phyloP scores from a whole-genome alignment of 1,140 invertebrate genomes.

The Whitmania pigra region DNA sequence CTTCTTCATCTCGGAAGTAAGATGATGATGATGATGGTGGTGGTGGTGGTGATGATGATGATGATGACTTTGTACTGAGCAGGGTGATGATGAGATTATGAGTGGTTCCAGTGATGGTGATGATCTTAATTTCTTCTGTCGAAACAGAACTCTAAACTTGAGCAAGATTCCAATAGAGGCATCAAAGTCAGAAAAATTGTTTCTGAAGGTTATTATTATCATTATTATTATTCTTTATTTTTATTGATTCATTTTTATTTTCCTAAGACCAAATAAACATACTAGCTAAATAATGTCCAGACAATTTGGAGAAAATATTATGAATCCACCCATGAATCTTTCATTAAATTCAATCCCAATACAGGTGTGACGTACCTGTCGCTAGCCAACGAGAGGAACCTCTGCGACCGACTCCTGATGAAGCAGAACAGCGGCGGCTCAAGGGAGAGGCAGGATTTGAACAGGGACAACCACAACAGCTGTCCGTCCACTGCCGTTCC shows the following conservation, averaged over 20 bases:
- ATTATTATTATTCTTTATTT: too few relatives aligned
- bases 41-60: background rate
- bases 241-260: too few relatives aligned
- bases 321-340: too few relatives aligned
- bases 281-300: too few relatives aligned
- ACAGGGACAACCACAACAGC: constrained; percentile 10
- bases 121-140: background rate
- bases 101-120: background rate
- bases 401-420: background rate
- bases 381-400: constrained; percentile 5
- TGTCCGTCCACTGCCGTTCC: background rate
- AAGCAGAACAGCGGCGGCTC: background rate
- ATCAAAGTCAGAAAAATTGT: too few relatives aligned
- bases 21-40: too few relatives aligned
- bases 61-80: background rate
- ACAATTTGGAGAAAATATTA: too few relatives aligned
- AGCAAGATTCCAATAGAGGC: too few relatives aligned
- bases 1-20: background rate
- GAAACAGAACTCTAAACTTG: too few relatives aligned
- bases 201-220: too few relatives aligned
- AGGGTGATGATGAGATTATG: background rate
- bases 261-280: too few relatives aligned
- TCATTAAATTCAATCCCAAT: too few relatives aligned
- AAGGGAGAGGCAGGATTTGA: background rate
- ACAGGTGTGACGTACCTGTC: constrained; percentile 1